Evolutionary conservation across 92 coral and sea anemone genomes (phyloP), one percentile per base, ranked within the genome.

Genomic region (Epizoanthus illoricatus): DNA sequence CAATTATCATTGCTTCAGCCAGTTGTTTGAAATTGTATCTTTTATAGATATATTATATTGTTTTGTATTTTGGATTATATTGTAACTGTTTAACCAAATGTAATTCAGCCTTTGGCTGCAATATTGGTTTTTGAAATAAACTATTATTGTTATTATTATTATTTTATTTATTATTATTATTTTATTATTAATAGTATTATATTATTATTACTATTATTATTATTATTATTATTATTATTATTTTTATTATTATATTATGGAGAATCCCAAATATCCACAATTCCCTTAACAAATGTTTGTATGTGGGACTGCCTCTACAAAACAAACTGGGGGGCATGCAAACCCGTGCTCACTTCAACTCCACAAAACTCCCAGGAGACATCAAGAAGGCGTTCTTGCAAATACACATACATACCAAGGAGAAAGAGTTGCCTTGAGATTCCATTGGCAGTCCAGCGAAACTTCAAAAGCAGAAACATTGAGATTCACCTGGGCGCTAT

Each of bases 181-280:
- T 0, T 28, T 28, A 28, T 28, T 28, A 28, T 28, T 28, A 28
- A n/a, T n/a, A n/a, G n/a, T n/a, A n/a, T n/a, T n/a, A n/a, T 28
- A 28, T 28, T 28, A 28, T 28, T 28, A 28, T 28, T 28, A 1
- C 1, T 28, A 28, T 28, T 28, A 1, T 28, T 28, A 28, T 28
- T 1, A 1, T 28, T 28, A 28, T 28, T 1, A 1, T 20, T 78
- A 4, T 56, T 85, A 10, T 33, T 60, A 24, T 23, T 85, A 24
- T 28, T 28, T 0, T 28, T 28, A 28, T 28, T 28, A 28, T 28
- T 28, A 28, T 28, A 28, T 28, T 28, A 28, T 28, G 33, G 84
- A 85, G 18, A 76, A 85, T 54, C 84, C 88, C 13, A 43, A 43
- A 60, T 85, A 85, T 68, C 18, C 66, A 61, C 23, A 76, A 69